Evolutionary conservation across 2,113 vertebrate genomes (phyloP).

Genomic region (Sorex fumeus): DNA sequence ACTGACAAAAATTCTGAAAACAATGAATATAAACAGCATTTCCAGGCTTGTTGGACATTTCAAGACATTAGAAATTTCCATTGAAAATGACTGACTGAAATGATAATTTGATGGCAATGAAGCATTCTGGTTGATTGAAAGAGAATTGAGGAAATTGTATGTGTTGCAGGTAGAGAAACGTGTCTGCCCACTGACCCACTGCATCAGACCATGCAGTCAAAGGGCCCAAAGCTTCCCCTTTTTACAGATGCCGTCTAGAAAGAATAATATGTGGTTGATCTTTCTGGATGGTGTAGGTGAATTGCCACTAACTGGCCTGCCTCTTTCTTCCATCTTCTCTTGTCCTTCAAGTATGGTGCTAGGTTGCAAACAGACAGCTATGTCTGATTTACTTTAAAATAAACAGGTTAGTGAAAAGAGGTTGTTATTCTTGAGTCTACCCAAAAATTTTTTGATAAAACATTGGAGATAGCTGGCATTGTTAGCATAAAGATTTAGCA

Average conservation of each 20-base stretch:
- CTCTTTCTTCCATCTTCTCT: neutral
- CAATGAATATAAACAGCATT: conserved; percentile 33
- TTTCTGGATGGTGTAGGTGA: neutral
- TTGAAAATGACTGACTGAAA: neutral
- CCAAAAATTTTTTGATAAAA: conserved; percentile 31
- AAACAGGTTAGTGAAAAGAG: neutral
- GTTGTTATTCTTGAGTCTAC: conserved; percentile 16
- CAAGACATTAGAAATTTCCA: neutral
- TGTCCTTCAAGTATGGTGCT: neutral
- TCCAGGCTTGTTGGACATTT: neutral
- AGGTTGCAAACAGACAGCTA: neutral
- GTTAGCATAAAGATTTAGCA: conserved; percentile 16
- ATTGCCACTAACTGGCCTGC: too few species aligned
- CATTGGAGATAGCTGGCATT: neutral
- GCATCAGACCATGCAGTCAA: too few species aligned
- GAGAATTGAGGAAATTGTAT: neutral
- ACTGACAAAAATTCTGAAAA: neutral
- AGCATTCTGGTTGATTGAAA: conserved; percentile 22
- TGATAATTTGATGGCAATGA: conserved; percentile 21
- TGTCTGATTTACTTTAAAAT: conserved; percentile 16
- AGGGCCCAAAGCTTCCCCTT: too few species aligned
- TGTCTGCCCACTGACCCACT: neutral
- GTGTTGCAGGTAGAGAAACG: neutral
- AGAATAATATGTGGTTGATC: neutral
- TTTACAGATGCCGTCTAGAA: neutral